Conservation (phyloP, 1,140 invertebrate species). For the Hylyphantes graminicola region DNA sequence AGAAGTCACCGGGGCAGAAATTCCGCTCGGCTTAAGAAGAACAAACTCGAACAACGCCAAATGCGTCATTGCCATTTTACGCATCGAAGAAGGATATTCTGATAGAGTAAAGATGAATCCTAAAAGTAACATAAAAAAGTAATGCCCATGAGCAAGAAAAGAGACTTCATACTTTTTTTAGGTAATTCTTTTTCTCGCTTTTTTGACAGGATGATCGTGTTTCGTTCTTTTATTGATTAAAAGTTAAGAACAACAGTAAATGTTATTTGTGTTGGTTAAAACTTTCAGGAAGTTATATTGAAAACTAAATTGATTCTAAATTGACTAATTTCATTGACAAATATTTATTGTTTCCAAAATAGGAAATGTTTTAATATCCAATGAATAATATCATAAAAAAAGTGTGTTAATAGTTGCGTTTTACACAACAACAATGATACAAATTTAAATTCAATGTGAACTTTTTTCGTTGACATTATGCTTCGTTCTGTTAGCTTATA, state of each 20-base stretch:
- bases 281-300: background rate
- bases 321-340: background rate
- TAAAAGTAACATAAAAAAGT: constrained; percentile 3
- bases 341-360: background rate
- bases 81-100: constrained; percentile 1
- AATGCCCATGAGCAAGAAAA: background rate
- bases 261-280: background rate
- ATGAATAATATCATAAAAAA: too few species aligned
- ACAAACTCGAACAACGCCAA: too few species aligned
- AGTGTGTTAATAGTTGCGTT: too few species aligned
- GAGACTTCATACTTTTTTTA: background rate
- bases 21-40: too few species aligned
- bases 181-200: background rate
- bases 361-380: too few species aligned
- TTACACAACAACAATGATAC: too few species aligned
- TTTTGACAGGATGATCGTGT: background rate
- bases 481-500: too few species aligned
- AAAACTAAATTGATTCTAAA: too few species aligned
- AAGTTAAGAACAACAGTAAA: constrained; percentile 17
- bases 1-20: too few species aligned
- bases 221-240: constrained; percentile 18
- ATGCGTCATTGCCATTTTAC: background rate
- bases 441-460: too few species aligned
- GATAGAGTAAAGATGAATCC: constrained; percentile 24
- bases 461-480: too few species aligned